phyloP scores from a whole-genome alignment of 2,113 vertebrate genomes.

The Megaleporinus macrocephalus region DNA sequence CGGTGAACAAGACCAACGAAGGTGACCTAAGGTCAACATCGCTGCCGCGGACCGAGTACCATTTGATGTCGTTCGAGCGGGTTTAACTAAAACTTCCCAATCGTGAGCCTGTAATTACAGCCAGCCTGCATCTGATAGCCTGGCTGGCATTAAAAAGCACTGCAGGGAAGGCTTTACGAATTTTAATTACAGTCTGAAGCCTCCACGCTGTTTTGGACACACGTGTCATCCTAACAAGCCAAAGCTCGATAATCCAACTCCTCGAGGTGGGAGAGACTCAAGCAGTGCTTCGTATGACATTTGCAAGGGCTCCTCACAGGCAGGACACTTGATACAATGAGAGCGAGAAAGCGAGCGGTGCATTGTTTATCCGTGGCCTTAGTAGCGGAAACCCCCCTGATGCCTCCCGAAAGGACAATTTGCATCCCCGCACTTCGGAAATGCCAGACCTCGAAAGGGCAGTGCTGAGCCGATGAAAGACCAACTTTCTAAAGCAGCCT shows the following conservation, averaged over 20 bases:
- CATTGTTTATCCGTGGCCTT: conserved; percentile 25
- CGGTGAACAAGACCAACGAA: not conserved
- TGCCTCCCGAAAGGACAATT: conserved; percentile 39
- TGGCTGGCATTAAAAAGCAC: not conserved
- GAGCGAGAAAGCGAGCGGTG: not conserved
- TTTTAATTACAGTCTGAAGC: conserved; percentile 28
- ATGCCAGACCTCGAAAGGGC: conserved; percentile 48
- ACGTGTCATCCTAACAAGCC: not conserved
- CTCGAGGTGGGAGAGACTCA: not conserved
- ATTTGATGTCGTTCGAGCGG: not conserved
- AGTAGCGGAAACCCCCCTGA: conserved; percentile 28
- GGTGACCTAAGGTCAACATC: not conserved
- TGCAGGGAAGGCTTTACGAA: not conserved
- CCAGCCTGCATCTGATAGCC: conserved; percentile 10
- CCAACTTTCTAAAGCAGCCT: conserved; percentile 38
- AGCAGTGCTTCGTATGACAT: conserved; percentile 33
- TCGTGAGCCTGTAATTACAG: conserved; percentile 27
- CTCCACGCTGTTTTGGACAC: not conserved
- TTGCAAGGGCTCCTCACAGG: conserved; percentile 23
- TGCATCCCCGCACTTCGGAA: conserved; percentile 50
- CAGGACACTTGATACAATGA: conserved; percentile 29
- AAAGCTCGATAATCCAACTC: not conserved
- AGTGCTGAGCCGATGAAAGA: conserved; percentile 43
- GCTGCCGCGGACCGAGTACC: not conserved
- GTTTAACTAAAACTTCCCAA: not conserved